Base-by-base conservation (phyloP, 1,140 invertebrate genomes). In the Drosophila watanabei region DNA sequence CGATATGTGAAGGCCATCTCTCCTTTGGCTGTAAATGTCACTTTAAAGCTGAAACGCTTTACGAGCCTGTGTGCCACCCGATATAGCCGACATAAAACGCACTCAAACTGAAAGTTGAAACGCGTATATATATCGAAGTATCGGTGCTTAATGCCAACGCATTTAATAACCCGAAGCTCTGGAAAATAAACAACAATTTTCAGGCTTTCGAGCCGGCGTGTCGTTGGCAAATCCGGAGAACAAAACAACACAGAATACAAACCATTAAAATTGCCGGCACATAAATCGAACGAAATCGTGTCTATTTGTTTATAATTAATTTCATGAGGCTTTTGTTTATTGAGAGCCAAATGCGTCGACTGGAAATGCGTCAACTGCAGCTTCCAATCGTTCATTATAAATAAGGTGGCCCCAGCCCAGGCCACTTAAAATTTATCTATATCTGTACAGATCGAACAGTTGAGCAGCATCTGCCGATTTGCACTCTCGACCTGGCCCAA, bases 241-340 rank as follows among this genome's bases (percentile, higher is more conserved):
- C 20, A 43, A 71, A 57, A 73, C 56, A 73, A 61, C 54, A 60
- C n/a, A n/a, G 28, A 14, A 57, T 46, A 80, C 62, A 88, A 77
- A 64, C 76, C 52, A 88, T 88, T 77, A 68, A 75, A 58, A 77
- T 62, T 73, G 68, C 60, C 56, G 71, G 75, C 80, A 63, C 76
- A 88, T 83, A 84, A 88, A 84, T 88, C 24, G 54, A 60, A 49
- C 60, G 33, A 18, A 75, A 77, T 35, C 32, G 37, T 60, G 56
- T 72, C 81, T 72, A 72, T 82, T 89, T 88, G 84, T 88, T 89
- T 88, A 88, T 88, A 88, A 84, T 88, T 66, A 80, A 81, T 80
- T 71, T 75, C 65, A 69, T 88, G 72, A 46, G 80, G 58, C 68
- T 72, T 64, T 88, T 81, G 77, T 87, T 82, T 73, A 69, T 56